Evolutionary conservation across 2,888 invertebrate species (phyloP).

Genomic region (Nasonia oneida): DNA sequence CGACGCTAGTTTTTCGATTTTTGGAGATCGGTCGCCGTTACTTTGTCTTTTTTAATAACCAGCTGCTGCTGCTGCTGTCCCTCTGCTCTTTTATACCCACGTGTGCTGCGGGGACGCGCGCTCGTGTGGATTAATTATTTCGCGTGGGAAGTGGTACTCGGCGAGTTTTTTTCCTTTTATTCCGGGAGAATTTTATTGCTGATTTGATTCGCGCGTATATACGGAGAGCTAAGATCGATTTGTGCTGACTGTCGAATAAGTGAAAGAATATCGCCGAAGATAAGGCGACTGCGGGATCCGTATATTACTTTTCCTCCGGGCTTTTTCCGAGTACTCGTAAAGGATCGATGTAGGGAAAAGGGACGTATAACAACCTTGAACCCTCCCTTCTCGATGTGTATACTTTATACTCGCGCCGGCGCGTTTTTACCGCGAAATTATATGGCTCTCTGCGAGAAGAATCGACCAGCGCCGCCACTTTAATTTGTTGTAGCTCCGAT

Average conservation of each 20-base stretch:
- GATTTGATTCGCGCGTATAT: background rate
- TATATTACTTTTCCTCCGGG: slow-evolving; percentile 23
- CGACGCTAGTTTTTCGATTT: background rate
- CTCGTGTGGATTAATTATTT: background rate
- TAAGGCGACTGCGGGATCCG: background rate
- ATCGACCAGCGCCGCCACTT: background rate
- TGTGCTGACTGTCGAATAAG: slow-evolving; percentile 8
- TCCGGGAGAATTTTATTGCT: background rate
- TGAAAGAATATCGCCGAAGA: background rate
- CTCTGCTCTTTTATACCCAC: background rate
- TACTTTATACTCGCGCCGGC: no score
- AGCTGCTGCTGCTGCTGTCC: background rate
- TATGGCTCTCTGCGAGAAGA: background rate
- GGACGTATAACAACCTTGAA: slow-evolving; percentile 37
- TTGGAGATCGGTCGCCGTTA: background rate
- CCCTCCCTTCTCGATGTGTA: background rate
- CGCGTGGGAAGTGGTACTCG: background rate
- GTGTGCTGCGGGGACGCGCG: no score
- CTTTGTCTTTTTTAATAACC: slow-evolving; percentile 15
- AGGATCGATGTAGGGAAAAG: slow-evolving; percentile 36
- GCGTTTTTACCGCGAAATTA: background rate
- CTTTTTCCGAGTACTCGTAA: slow-evolving; percentile 7
- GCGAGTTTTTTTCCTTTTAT: background rate
- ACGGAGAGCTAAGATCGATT: background rate
- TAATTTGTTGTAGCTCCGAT: slow-evolving; percentile 2